Percentiles rank a stretch among this genome's conserved stretches.
Conservation (phyloP, 2,888 invertebrate species). For the Hedychridium roseum region DNA sequence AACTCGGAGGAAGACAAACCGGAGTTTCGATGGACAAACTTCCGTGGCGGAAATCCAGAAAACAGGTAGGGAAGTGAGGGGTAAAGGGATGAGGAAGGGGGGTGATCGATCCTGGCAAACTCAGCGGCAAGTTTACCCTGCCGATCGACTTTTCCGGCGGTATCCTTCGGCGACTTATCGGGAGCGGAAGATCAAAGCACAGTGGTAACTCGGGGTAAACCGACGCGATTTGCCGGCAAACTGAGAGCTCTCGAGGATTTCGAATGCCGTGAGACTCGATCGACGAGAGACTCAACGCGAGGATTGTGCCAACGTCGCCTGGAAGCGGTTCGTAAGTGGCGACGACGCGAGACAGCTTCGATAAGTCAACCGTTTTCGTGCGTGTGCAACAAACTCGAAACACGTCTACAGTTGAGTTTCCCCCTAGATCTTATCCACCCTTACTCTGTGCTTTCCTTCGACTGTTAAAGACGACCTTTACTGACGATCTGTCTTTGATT, state of each 20-base stretch:
- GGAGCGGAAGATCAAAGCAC: slow-evolving; percentile 45
- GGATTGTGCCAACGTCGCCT: background rate
- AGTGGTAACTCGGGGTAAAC: slow-evolving; percentile 44
- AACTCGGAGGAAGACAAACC: no score
- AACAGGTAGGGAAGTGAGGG: no score
- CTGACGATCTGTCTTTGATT: no score
- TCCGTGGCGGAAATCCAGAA: no score
- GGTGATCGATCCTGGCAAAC: slow-evolving; percentile 11
- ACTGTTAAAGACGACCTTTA: no score
- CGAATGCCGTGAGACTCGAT: slow-evolving; percentile 6
- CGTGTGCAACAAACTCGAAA: slow-evolving; percentile 32
- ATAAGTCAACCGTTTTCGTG: slow-evolving; percentile 28
- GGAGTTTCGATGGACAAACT: no score
- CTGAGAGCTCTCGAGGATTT: slow-evolving; percentile 29
- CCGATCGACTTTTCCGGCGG: slow-evolving; percentile 24
- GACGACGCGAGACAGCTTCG: slow-evolving; percentile 23
- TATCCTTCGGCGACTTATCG: slow-evolving; percentile 41
- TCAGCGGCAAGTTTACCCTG: slow-evolving; percentile 30
- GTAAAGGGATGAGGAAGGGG: background rate
- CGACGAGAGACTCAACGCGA: background rate
- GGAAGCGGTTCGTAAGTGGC: slow-evolving; percentile 16
- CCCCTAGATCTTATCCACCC: background rate
- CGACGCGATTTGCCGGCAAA: slow-evolving; percentile 47
- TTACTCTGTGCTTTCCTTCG: no score
- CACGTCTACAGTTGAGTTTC: slow-evolving; percentile 2